Evolutionary conservation across 64 coral and sea anemone species (phyloP).

Genomic region (Catalaphyllia jardinei): DNA sequence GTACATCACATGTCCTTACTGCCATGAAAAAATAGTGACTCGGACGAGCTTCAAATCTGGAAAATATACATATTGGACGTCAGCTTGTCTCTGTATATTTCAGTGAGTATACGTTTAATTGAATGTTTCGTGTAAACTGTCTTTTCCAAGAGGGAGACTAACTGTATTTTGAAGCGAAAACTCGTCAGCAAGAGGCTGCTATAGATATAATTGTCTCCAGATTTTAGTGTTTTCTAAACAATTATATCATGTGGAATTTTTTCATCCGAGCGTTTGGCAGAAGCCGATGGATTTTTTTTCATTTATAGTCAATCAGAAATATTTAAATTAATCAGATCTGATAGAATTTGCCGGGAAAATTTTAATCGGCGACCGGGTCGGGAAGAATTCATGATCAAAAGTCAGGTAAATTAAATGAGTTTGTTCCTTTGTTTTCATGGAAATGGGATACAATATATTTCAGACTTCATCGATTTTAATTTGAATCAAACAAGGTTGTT

Average conservation of each 20-base stretch:
- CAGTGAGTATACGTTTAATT: slow-evolving; percentile 69
- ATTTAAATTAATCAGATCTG: neutral
- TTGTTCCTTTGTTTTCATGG: neutral
- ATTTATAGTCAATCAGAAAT: neutral
- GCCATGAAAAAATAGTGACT: slow-evolving; percentile 87
- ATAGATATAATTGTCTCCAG: neutral
- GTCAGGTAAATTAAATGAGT: neutral
- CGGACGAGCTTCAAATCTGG: slow-evolving; percentile 80
- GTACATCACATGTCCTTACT: slow-evolving; percentile 54
- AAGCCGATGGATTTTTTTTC: neutral
- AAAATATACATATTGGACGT: slow-evolving; percentile 89
- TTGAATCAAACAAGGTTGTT: slow-evolving; percentile 3
- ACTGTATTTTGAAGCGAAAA: neutral
- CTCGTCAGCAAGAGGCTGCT: neutral
- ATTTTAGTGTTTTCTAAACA: neutral
- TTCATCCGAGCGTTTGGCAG: neutral
- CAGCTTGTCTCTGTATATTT: slow-evolving; percentile 86
- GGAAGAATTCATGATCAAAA: slow-evolving; percentile 2
- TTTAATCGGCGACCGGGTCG: neutral
- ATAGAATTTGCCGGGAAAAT: neutral
- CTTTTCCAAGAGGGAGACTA: neutral
- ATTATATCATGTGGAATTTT: neutral
- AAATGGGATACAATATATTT: neutral
- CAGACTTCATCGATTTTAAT: neutral
- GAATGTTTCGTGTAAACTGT: neutral